Percentiles rank a stretch among this genome's conserved stretches.
Conservation (phyloP, 2,888 invertebrate species). For the Epinotia bilunana region DNA sequence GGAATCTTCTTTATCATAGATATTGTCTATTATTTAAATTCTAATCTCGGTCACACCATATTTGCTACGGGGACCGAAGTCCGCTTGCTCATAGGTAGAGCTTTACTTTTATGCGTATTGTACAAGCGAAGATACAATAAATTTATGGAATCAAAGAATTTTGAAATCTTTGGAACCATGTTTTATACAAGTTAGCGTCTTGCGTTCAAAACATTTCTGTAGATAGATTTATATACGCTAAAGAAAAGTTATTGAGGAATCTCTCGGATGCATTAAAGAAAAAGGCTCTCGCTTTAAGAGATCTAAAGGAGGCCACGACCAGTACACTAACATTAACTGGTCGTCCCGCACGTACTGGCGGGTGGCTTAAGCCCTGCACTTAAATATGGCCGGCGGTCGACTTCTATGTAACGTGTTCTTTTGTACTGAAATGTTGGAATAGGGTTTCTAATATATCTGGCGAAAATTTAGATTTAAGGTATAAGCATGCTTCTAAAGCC, state of each 20-base stretch:
- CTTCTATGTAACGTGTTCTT: neutral
- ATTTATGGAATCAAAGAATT: too few relatives aligned
- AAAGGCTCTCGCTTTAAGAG: conserved; percentile 12
- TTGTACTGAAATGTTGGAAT: conserved; percentile 2
- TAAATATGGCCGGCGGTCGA: conserved; percentile 14
- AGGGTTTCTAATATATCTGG: neutral
- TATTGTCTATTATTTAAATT: too few relatives aligned
- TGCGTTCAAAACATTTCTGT: too few relatives aligned
- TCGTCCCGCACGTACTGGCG: conserved; percentile 8
- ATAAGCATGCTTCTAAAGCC: neutral
- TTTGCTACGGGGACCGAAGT: too few relatives aligned
- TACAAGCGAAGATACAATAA: too few relatives aligned
- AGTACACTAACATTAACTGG: neutral
- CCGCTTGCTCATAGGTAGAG: too few relatives aligned
- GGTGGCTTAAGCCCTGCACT: conserved; percentile 24
- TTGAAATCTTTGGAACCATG: too few relatives aligned
- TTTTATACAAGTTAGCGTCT: too few relatives aligned
- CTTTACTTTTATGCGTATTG: too few relatives aligned
- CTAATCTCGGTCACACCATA: too few relatives aligned
- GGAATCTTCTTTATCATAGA: too few relatives aligned
- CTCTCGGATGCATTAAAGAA: conserved; percentile 7
- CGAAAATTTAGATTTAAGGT: neutral
- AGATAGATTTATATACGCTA: neutral
- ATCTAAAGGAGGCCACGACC: conserved; percentile 3
- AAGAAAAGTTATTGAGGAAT: conserved; percentile 7